Evolutionary conservation across 2,888 invertebrate genomes (phyloP).

Genomic region (Drosophila pullipes): DNA sequence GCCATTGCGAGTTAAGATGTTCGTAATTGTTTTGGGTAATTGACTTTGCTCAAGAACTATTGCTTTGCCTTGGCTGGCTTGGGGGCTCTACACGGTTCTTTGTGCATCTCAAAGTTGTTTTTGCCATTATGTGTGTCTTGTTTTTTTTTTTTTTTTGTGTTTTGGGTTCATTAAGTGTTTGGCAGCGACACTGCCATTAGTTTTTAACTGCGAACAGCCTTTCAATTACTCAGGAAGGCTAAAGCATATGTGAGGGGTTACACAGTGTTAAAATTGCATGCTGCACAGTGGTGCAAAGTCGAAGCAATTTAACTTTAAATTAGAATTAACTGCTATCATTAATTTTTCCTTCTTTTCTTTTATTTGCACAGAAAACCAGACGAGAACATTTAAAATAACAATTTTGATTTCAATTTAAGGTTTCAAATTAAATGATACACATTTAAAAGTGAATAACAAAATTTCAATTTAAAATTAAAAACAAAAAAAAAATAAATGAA

Average conservation of each 20-base stretch:
- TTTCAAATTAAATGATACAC: background rate
- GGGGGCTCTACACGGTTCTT: slow-evolving; percentile 43
- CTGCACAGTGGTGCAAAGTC: slow-evolving; percentile 38
- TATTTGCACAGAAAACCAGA: background rate
- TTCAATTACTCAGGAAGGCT: slow-evolving; percentile 53
- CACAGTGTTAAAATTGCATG: slow-evolving; percentile 29
- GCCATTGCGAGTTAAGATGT: slow-evolving; percentile 8
- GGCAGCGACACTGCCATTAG: slow-evolving; percentile 49
- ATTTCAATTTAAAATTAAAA: background rate
- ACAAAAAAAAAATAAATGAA: background rate
- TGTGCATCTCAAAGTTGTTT: slow-evolving; percentile 40
- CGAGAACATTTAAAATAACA: background rate
- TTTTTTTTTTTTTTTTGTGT: background rate
- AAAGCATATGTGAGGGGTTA: slow-evolving; percentile 39
- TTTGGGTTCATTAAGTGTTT: slow-evolving; percentile 47
- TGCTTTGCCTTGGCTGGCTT: slow-evolving; percentile 47
- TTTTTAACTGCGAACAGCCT: slow-evolving; percentile 32
- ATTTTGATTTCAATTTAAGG: background rate
- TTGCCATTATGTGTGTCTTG: background rate
- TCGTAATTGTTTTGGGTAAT: slow-evolving; percentile 60
- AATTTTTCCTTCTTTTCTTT: too few relatives aligned
- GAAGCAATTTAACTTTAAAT: background rate
- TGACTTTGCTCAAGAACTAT: slow-evolving; percentile 59
- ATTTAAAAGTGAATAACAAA: background rate
- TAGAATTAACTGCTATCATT: background rate